Evolutionary conservation across 2,888 invertebrate species (phyloP).

Genomic region (Hypselothyrea guttata): DNA sequence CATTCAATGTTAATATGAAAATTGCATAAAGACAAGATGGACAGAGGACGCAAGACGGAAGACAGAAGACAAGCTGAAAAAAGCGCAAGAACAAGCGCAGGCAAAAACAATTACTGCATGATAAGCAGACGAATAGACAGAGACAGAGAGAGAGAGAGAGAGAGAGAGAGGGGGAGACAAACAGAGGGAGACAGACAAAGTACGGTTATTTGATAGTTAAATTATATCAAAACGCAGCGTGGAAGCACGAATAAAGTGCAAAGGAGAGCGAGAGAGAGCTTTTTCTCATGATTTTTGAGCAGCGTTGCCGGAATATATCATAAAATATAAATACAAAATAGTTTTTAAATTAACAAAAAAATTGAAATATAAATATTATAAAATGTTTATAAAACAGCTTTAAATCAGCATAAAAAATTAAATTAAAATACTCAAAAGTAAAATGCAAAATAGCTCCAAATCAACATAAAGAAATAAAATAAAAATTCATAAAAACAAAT

Average conservation of each 20-base stretch:
- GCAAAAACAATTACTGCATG: slow-evolving; percentile 42
- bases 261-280: background rate
- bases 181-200: slow-evolving; percentile 26
- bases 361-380: no score
- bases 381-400: no score
- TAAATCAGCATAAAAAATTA: no score
- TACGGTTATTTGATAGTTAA: slow-evolving; percentile 59
- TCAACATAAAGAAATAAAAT: no score
- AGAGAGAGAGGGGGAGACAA: no score
- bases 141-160: slow-evolving; percentile 16
- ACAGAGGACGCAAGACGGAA: no score
- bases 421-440: no score
- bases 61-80: slow-evolving; percentile 11
- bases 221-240: slow-evolving; percentile 41
- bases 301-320: no score
- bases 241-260: slow-evolving; percentile 23
- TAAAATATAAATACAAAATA: no score
- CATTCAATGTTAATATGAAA: slow-evolving; percentile 74
- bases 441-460: no score
- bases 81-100: background rate
- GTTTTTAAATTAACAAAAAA: no score
- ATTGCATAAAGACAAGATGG: slow-evolving; percentile 58
- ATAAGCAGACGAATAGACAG: slow-evolving; percentile 13
- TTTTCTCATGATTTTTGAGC: background rate
- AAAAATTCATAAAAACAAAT: no score